phyloP scores from a whole-genome alignment of 2,888 invertebrate genomes.

The Pseudeuparius sepicola region DNA sequence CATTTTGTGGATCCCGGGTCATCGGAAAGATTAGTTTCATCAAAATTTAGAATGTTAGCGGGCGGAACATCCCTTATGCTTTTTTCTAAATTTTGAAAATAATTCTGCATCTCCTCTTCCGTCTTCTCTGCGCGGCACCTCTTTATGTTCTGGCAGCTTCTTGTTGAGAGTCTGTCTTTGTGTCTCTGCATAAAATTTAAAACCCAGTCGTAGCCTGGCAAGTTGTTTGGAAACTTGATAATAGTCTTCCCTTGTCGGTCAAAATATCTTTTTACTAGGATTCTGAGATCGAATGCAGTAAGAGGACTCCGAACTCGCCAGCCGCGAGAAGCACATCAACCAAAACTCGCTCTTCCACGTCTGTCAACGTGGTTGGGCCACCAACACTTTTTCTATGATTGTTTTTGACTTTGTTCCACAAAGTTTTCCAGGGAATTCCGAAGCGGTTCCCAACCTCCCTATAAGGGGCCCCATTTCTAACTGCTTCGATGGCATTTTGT shows the following conservation, averaged over 20 bases:
- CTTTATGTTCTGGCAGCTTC: constrained; percentile 12
- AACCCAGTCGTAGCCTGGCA: constrained; percentile 5
- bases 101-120: constrained; percentile 4
- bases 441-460: constrained; percentile 2
- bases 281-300: constrained; percentile 1
- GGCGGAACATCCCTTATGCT: constrained; percentile 19
- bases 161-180: constrained; percentile 4
- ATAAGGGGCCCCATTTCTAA: too few species aligned
- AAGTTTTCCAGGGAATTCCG: constrained; percentile 10
- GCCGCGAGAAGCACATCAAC: constrained; percentile 11
- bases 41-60: constrained; percentile 22
- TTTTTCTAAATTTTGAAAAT: too few species aligned
- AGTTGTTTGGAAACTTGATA: background rate
- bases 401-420: constrained; percentile 12
- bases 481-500: too few species aligned
- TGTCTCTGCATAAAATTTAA: constrained; percentile 8
- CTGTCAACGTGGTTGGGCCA: constrained; percentile 4
- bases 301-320: constrained; percentile 10
- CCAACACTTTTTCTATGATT: constrained; percentile 6
- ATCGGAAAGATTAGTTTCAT: constrained; percentile 28
- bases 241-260: constrained; percentile 4
- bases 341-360: constrained; percentile 11
- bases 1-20: constrained; percentile 26
- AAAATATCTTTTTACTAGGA: constrained; percentile 3
- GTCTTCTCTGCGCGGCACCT: constrained; percentile 6